Evolutionary conservation across 2,888 invertebrate genomes (phyloP).

Genomic region (Agrilus cyanescens): DNA sequence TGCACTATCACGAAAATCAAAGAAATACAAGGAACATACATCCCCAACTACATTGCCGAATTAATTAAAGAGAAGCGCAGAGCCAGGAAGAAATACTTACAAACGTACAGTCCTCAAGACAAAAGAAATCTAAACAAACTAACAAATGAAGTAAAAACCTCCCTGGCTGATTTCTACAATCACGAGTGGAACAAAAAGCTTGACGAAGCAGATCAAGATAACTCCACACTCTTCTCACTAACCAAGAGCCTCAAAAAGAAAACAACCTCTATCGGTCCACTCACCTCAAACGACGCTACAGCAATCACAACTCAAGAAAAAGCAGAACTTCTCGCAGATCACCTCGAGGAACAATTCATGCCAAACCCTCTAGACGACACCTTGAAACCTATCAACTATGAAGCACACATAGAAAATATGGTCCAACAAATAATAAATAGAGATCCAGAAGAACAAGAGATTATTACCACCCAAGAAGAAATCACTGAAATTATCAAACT

Average conservation of each 20-base stretch:
- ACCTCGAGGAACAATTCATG: too few relatives aligned
- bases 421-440: too few relatives aligned
- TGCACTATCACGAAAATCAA: too few relatives aligned
- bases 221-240: not conserved
- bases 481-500: not conserved
- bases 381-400: too few relatives aligned
- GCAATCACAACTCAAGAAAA: not conserved
- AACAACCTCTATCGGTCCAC: not conserved
- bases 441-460: too few relatives aligned
- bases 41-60: not conserved
- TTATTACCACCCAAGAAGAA: not conserved
- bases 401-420: too few relatives aligned
- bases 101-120: conserved; percentile 3
- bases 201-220: conserved; percentile 1
- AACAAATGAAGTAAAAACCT: not conserved
- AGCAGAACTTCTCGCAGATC: not conserved
- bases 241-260: not conserved
- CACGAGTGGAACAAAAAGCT: conserved; percentile 4
- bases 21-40: not conserved
- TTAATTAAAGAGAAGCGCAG: conserved; percentile 1
- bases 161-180: conserved; percentile 1
- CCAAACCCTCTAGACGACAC: too few relatives aligned
- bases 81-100: conserved; percentile 3
- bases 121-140: conserved; percentile 5
- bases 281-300: not conserved